phyloP scores from a whole-genome alignment of 2,113 vertebrate genomes.

The Mesembrinibis cayennensis region DNA sequence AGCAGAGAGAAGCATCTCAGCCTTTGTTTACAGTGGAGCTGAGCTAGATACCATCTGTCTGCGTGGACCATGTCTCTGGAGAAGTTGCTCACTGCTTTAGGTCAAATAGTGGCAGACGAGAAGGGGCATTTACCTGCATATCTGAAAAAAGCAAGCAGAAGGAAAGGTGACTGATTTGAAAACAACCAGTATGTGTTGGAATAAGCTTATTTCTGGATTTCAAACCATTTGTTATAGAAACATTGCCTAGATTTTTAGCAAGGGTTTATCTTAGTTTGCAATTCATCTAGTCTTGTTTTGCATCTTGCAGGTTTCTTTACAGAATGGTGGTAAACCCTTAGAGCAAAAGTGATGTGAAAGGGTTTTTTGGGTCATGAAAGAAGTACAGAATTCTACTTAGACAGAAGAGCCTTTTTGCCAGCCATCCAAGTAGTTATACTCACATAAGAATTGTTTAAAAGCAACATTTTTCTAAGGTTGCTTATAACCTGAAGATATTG shows the following conservation, averaged over 20 bases:
- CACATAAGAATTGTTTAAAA: not conserved
- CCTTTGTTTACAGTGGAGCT: not conserved
- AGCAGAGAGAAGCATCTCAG: constrained; percentile 68
- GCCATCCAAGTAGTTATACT: not conserved
- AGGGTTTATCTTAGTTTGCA: not conserved
- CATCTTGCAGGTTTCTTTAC: not conserved
- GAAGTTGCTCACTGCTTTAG: constrained; percentile 48
- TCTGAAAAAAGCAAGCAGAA: not conserved
- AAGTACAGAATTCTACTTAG: not conserved
- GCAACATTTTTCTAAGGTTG: not conserved
- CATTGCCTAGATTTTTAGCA: not conserved
- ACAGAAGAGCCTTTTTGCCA: not conserved
- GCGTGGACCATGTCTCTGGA: constrained; percentile 56
- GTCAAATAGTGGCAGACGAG: constrained; percentile 67
- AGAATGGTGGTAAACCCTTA: not conserved
- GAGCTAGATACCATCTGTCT: constrained; percentile 34
- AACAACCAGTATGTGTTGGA: not conserved
- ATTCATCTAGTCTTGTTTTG: not conserved
- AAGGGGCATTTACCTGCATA: not conserved
- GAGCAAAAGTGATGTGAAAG: not conserved
- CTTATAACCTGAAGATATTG: not conserved
- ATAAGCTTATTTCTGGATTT: not conserved
- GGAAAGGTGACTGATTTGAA: constrained; percentile 56
- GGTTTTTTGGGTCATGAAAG: not conserved
- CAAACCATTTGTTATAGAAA: not conserved